These are phyloP conservation scores for Drosophila emarginata DNA, from an alignment of 2,888 invertebrate genomes.

Conservation along the genomic window DNA sequence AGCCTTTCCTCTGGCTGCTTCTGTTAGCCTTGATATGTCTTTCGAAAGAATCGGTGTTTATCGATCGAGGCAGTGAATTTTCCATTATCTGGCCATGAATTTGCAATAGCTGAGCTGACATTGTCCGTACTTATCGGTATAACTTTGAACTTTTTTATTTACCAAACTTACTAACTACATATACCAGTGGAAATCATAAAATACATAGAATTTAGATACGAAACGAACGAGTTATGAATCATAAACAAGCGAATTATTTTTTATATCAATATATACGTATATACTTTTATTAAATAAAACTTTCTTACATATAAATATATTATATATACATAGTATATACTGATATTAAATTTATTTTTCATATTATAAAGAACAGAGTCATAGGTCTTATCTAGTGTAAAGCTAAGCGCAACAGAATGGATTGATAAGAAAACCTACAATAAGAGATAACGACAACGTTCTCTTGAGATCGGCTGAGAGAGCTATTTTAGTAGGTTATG, in stretches of 20 bases:
- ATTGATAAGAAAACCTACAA: slow-evolving; percentile 1
- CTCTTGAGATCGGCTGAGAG: neutral
- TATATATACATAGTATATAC: no score
- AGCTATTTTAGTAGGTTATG: neutral
- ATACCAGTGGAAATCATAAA: neutral
- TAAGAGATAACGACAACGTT: neutral
- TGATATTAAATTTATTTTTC: no score
- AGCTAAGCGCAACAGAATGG: neutral
- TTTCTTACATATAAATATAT: neutral
- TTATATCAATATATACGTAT: neutral
- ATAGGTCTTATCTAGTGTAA: slow-evolving; percentile 1
- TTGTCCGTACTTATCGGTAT: neutral
- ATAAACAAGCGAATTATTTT: neutral
- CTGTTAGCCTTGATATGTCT: slow-evolving; percentile 1
- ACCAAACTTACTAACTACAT: neutral
- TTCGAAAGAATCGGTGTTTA: neutral
- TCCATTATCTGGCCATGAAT: slow-evolving; percentile 6
- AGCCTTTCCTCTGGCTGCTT: neutral
- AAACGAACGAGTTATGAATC: neutral
- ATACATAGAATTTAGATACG: neutral
- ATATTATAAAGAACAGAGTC: neutral
- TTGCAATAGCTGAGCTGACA: neutral
- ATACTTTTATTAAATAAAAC: neutral
- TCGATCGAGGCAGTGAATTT: neutral
- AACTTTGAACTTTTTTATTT: neutral